phyloP scores from a whole-genome alignment of 2,797 vertebrate species.

The Intellagama lesueurii region DNA sequence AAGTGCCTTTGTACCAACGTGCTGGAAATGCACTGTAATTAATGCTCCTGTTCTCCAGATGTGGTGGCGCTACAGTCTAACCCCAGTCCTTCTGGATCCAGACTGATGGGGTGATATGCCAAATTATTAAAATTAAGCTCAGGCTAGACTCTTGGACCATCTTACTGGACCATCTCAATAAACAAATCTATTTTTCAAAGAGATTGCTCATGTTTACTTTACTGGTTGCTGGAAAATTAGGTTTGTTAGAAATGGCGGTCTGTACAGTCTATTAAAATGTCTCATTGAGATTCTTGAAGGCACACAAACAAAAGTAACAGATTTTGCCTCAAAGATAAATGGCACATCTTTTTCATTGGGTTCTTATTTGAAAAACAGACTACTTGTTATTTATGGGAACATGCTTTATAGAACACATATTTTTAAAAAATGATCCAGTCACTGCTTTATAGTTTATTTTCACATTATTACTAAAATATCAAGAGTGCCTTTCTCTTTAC shows the following conservation, averaged over 20 bases:
- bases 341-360: not conserved
- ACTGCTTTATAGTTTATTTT: not conserved
- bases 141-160: not conserved
- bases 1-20: not conserved
- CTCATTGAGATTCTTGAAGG: not conserved
- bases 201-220: not conserved
- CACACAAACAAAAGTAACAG: not conserved
- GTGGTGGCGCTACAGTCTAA: not conserved
- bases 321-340: not conserved
- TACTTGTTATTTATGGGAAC: not conserved
- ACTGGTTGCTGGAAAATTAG: not conserved
- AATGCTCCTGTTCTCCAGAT: not conserved
- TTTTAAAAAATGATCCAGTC: too few relatives aligned
- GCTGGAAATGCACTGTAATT: not conserved
- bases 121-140: not conserved
- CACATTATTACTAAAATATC: not conserved
- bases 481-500: not conserved
- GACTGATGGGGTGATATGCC: not conserved
- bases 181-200: not conserved
- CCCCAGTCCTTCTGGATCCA: not conserved
- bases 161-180: not conserved
- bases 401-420: not conserved
- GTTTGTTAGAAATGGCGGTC: not conserved
- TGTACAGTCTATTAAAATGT: not conserved
- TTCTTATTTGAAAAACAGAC: not conserved